Evolutionary conservation across 2,888 invertebrate species (phyloP).

Genomic region (Apomyelois bistriatella): DNA sequence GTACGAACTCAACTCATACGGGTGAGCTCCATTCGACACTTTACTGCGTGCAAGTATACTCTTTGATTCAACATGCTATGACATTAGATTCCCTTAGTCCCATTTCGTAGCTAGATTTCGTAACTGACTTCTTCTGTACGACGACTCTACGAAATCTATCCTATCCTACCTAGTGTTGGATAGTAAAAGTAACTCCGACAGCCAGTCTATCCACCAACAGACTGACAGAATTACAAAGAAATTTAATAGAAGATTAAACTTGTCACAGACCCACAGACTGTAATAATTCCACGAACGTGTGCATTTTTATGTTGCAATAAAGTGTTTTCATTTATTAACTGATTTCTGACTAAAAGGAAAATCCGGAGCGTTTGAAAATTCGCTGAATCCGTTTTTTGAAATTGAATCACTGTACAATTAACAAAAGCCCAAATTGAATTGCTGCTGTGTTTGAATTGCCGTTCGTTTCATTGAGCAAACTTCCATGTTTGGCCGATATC

Average conservation of each 20-base stretch:
- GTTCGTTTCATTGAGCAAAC: background rate
- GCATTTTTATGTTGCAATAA: background rate
- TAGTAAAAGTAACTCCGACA: too few relatives aligned
- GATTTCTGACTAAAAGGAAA: background rate
- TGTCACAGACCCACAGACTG: too few relatives aligned
- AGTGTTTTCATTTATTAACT: background rate
- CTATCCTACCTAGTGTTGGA: too few relatives aligned
- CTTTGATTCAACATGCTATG: too few relatives aligned
- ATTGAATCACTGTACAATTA: slow-evolving; percentile 7
- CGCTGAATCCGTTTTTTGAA: background rate
- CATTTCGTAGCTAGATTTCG: too few relatives aligned
- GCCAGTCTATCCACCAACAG: too few relatives aligned
- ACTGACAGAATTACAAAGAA: too few relatives aligned
- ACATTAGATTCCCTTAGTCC: too few relatives aligned
- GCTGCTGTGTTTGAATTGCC: background rate
- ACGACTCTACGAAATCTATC: too few relatives aligned
- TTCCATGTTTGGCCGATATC: background rate
- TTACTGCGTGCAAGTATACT: background rate
- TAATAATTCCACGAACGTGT: too few relatives aligned
- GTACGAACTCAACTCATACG: slow-evolving; percentile 5
- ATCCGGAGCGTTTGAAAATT: background rate
- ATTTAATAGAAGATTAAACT: too few relatives aligned
- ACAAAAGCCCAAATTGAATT: slow-evolving; percentile 10
- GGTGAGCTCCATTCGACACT: slow-evolving; percentile 14
- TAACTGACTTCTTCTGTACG: too few relatives aligned